phyloP scores from a whole-genome alignment of 2,888 invertebrate species.

The Microdon myrmicae region DNA sequence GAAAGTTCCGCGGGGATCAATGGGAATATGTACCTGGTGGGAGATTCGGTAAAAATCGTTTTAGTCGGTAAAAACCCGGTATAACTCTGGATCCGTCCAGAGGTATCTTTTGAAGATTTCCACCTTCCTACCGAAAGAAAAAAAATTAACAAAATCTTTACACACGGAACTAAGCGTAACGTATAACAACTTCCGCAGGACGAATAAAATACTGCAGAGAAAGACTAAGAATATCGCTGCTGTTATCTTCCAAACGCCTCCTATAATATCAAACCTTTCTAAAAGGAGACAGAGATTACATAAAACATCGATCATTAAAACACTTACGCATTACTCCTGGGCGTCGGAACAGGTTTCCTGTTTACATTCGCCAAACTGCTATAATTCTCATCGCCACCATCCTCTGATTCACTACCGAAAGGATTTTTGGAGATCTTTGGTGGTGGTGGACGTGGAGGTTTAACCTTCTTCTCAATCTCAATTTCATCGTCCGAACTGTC shows the following conservation, averaged over 20 bases:
- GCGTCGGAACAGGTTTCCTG: slow-evolving; percentile 63
- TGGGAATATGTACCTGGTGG: no score
- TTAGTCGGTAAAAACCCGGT: no score
- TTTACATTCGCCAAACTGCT: slow-evolving; percentile 54
- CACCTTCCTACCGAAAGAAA: no score
- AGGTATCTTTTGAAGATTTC: no score
- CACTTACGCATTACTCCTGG: slow-evolving; percentile 62
- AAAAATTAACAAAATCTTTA: no score
- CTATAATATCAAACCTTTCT: neutral
- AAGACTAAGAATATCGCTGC: neutral
- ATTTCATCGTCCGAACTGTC: slow-evolving; percentile 75
- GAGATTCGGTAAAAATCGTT: no score
- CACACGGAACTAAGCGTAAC: no score
- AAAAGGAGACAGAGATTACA: slow-evolving; percentile 5
- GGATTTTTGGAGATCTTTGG: slow-evolving; percentile 72
- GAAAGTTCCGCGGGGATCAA: no score
- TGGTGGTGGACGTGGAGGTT: slow-evolving; percentile 67
- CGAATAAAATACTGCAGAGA: slow-evolving; percentile 3
- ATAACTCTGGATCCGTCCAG: no score
- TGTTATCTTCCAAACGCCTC: neutral
- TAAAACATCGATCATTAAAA: neutral
- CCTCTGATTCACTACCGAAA: slow-evolving; percentile 80
- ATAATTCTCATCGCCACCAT: slow-evolving; percentile 56
- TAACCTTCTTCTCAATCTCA: slow-evolving; percentile 60
- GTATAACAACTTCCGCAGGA: no score